These are phyloP conservation scores for Anarrhichthys ocellatus DNA, from an alignment of 2,113 vertebrate species.

Conservation along the genomic window DNA sequence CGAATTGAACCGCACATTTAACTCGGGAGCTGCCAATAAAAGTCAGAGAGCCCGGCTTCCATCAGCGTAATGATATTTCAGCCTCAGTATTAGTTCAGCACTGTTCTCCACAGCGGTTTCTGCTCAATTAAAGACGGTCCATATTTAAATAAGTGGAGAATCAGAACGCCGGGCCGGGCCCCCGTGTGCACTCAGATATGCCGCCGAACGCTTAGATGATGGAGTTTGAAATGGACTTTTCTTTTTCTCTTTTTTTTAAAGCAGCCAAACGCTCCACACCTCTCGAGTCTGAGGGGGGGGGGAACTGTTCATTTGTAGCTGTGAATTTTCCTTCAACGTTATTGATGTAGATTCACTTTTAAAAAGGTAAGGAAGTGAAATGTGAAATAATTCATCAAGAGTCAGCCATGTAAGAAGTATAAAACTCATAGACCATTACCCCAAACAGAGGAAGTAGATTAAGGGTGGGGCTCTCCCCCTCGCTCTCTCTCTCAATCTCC, in stretches of 20 bases:
- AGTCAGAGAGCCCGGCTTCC: slow-evolving; percentile 68
- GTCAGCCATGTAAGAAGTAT: slow-evolving; percentile 77
- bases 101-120: slow-evolving; percentile 74
- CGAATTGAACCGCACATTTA: slow-evolving; percentile 75
- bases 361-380: slow-evolving; percentile 81
- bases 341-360: slow-evolving; percentile 81
- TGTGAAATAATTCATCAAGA: slow-evolving; percentile 82
- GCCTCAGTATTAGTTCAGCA: slow-evolving; percentile 75
- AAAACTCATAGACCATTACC: slow-evolving; percentile 63
- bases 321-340: slow-evolving; percentile 70
- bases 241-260: slow-evolving; percentile 38
- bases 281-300: slow-evolving; percentile 65
- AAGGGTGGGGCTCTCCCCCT: slow-evolving; percentile 49
- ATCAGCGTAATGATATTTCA: slow-evolving; percentile 76
- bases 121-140: slow-evolving; percentile 79
- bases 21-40: slow-evolving; percentile 74
- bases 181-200: slow-evolving; percentile 75
- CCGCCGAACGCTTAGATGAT: slow-evolving; percentile 63
- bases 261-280: slow-evolving; percentile 62
- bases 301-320: slow-evolving; percentile 72
- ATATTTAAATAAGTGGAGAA: slow-evolving; percentile 72
- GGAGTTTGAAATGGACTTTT: slow-evolving; percentile 75
- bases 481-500: background rate
- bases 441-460: slow-evolving; percentile 71
- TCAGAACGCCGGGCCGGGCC: slow-evolving; percentile 35